Percentiles rank a stretch among this genome's conserved stretches.
phyloP scores from a whole-genome alignment of 1,140 invertebrate species.

The Drosophila ogumai region DNA sequence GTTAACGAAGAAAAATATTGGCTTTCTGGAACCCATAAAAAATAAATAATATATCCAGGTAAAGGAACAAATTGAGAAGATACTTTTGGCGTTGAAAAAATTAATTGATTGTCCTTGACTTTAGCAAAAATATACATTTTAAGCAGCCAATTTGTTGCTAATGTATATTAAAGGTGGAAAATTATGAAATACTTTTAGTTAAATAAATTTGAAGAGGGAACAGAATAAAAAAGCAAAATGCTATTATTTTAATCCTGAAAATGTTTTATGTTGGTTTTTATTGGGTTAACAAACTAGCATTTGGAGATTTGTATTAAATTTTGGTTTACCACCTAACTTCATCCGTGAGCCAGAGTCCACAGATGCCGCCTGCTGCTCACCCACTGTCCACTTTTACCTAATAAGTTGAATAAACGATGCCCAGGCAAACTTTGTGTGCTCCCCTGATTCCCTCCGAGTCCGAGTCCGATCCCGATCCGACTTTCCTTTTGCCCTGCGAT shows the following conservation, averaged over 20 bases:
- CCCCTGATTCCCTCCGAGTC: constrained; percentile 2
- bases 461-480: background rate
- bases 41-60: background rate
- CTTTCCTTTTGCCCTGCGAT: constrained; percentile 23
- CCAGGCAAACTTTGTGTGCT: constrained; percentile 11
- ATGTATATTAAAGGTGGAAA: too few species aligned
- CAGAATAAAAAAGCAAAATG: too few species aligned
- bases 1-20: constrained; percentile 8
- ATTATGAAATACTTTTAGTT: too few species aligned
- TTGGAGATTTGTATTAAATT: too few species aligned
- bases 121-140: background rate
- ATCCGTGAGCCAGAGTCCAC: background rate
- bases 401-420: constrained; percentile 69
- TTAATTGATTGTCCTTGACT: background rate
- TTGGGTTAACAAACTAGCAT: too few species aligned
- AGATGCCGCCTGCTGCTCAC: constrained; percentile 21
- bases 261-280: too few species aligned
- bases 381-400: constrained; percentile 65
- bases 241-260: too few species aligned
- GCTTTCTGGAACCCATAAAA: constrained; percentile 11
- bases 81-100: background rate
- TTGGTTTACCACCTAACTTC: background rate
- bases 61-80: background rate
- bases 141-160: too few species aligned
- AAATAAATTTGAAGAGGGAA: too few species aligned